phyloP scores from a whole-genome alignment of 2,888 invertebrate genomes.

The Thelaira solivaga region DNA sequence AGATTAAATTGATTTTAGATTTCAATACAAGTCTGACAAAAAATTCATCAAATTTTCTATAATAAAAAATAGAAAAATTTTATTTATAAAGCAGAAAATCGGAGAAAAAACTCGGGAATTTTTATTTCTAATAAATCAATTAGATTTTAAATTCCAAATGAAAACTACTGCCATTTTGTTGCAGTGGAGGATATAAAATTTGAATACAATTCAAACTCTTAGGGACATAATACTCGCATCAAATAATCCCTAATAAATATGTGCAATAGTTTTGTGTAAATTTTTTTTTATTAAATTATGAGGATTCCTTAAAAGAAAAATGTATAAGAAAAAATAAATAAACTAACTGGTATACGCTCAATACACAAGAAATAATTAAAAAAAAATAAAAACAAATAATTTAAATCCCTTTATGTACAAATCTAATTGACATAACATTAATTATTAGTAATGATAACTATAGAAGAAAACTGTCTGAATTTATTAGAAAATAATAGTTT shows the following conservation, averaged over 20 bases:
- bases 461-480: conserved; percentile 50
- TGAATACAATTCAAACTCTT: too few species aligned
- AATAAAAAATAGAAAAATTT: too few species aligned
- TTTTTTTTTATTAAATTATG: neutral
- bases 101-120: too few species aligned
- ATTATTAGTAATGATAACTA: conserved; percentile 24
- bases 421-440: conserved; percentile 39
- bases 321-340: neutral
- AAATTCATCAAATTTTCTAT: too few species aligned
- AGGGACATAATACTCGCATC: conserved; percentile 34
- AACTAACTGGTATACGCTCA: conserved; percentile 60
- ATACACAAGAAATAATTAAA: conserved; percentile 42
- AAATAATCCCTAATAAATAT: conserved; percentile 7
- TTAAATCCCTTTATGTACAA: conserved; percentile 57
- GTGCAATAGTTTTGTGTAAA: neutral
- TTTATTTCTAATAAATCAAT: too few species aligned
- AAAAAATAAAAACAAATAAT: conserved; percentile 18
- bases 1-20: too few species aligned
- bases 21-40: too few species aligned
- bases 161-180: too few species aligned
- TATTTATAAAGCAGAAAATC: too few species aligned
- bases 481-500: conserved; percentile 59
- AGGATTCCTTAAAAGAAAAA: neutral
- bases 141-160: too few species aligned
- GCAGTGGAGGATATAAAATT: too few species aligned